phyloP scores from a whole-genome alignment of 2,888 invertebrate genomes.

The Aleiodes testaceus region DNA sequence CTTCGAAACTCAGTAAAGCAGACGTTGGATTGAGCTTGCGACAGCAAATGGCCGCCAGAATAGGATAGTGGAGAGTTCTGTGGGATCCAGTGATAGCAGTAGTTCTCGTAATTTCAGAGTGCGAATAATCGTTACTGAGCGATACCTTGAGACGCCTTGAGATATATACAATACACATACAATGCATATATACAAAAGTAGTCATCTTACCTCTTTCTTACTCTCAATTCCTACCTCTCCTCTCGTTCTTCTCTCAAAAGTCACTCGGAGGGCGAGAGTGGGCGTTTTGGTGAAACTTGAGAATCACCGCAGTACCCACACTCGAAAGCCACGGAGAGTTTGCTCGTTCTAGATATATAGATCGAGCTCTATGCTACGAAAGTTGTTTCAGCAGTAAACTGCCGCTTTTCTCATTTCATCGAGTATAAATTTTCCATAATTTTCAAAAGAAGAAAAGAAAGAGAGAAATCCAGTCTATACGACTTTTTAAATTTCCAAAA shows the following conservation, averaged over 20 bases:
- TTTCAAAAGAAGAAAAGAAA: no score
- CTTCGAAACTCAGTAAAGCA: constrained; percentile 19
- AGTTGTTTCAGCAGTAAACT: not conserved
- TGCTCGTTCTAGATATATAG: constrained; percentile 1
- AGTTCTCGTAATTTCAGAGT: constrained; percentile 33
- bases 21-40: constrained; percentile 28
- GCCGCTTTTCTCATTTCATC: no score
- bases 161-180: constrained; percentile 30
- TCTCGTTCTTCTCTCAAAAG: constrained; percentile 13
- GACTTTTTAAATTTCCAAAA: no score
- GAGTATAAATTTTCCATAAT: no score
- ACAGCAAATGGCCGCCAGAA: constrained; percentile 26
- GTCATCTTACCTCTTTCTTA: no score
- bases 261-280: constrained; percentile 4
- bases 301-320: constrained; percentile 37
- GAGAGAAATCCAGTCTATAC: no score
- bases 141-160: constrained; percentile 38
- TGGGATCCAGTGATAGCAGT: constrained; percentile 6
- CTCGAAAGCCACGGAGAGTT: constrained; percentile 33
- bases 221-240: constrained; percentile 3
- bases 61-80: constrained; percentile 20
- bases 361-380: not conserved
- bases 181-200: constrained; percentile 1
- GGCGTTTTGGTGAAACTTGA: constrained; percentile 39
- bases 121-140: constrained; percentile 41